A percentile compares a stretch with the other conserved stretches of the same genome.
phyloP scores from a whole-genome alignment of 2,113 vertebrate species.

The Nothobranchius kuhntae region DNA sequence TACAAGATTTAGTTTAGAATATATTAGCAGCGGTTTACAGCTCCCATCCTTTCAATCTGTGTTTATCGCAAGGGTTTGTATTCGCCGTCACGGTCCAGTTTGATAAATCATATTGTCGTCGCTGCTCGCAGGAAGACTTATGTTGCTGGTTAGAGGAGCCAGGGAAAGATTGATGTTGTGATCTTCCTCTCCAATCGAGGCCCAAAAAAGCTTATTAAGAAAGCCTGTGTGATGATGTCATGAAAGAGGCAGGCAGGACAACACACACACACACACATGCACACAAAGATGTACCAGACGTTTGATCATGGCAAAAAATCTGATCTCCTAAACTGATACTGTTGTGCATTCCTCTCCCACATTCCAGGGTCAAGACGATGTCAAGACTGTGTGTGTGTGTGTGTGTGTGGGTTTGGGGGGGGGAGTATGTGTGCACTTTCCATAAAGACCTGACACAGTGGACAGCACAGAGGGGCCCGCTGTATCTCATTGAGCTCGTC shows the following conservation, averaged over 20 bases:
- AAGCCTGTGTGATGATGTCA: constrained; percentile 72
- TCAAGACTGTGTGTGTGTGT: constrained; percentile 44
- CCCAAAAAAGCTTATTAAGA: constrained; percentile 55
- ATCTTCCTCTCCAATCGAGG: constrained; percentile 60
- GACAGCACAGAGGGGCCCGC: constrained; percentile 57
- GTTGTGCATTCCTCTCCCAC: constrained; percentile 68
- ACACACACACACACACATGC: not conserved
- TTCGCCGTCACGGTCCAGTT: constrained; percentile 70
- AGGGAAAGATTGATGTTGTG: constrained; percentile 68
- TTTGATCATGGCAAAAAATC: constrained; percentile 74
- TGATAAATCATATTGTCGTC: constrained; percentile 71
- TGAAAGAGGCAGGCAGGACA: constrained; percentile 59
- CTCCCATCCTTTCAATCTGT: constrained; percentile 71
- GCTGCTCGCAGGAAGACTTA: constrained; percentile 59
- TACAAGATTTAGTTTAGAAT: constrained; percentile 74
- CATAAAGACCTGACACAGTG: constrained; percentile 60
- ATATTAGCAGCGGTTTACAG: constrained; percentile 71
- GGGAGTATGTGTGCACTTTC: constrained; percentile 32
- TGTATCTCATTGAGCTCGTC: constrained; percentile 51
- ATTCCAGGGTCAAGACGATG: constrained; percentile 75
- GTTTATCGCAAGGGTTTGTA: constrained; percentile 71
- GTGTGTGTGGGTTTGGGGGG: not conserved
- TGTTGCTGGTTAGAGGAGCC: constrained; percentile 55
- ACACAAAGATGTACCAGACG: constrained; percentile 36
- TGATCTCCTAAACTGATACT: constrained; percentile 73